A percentile compares a stretch with the other conserved stretches of the same genome.
Conservation (phyloP, 1,140 invertebrate genomes). For the Neocloeon triangulifer region DNA sequence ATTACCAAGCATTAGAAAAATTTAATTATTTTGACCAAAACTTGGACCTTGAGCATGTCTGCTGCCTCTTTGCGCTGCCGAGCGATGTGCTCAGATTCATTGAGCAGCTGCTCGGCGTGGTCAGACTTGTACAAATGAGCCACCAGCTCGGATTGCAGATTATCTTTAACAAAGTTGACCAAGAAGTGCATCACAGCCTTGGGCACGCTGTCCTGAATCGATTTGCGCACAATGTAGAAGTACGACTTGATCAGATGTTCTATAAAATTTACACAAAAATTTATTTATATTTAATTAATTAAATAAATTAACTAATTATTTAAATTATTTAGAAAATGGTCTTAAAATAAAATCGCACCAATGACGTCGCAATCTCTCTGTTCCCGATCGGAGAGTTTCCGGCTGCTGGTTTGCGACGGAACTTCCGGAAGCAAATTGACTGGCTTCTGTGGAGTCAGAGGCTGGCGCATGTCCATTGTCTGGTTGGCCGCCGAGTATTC, state of each 20-base stretch:
- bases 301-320: too few species aligned
- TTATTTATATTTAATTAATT: too few species aligned
- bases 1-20: too few species aligned
- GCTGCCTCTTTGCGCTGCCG: conserved; percentile 81
- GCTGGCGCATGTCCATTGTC: too few species aligned
- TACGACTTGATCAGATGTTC: conserved; percentile 94
- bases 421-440: too few species aligned
- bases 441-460: too few species aligned
- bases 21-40: too few species aligned
- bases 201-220: conserved; percentile 95
- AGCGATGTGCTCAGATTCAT: conserved; percentile 94
- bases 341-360: too few species aligned
- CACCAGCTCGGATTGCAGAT: conserved; percentile 94
- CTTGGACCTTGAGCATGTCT: conserved; percentile 85
- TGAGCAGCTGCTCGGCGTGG: conserved; percentile 75
- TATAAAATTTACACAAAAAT: too few species aligned
- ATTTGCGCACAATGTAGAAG: conserved; percentile 96
- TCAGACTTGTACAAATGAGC: conserved; percentile 95
- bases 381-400: conserved; percentile 79
- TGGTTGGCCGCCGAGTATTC: too few species aligned
- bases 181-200: conserved; percentile 99
- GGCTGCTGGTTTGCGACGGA: too few species aligned
- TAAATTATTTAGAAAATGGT: too few species aligned
- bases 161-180: conserved; percentile 94
- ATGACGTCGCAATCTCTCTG: conserved; percentile 94